These are phyloP conservation scores for Eupeodes luniger DNA, from an alignment of 2,888 invertebrate species.

Conservation along the genomic window DNA sequence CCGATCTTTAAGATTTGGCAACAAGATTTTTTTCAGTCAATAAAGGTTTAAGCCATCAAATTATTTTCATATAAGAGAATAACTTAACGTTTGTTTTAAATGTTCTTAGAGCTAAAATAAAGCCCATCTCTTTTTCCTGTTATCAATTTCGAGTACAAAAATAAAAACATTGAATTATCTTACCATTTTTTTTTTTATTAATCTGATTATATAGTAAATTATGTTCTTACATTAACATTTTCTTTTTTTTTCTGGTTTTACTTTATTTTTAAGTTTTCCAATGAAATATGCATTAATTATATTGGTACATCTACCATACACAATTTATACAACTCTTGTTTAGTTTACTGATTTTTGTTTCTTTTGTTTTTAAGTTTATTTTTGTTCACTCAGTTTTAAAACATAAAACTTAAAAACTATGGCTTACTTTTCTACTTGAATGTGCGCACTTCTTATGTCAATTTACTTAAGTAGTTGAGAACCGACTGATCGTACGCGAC, in stretches of 20 bases:
- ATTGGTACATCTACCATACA: conserved; percentile 57
- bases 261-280: conserved; percentile 39
- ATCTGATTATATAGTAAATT: conserved; percentile 75
- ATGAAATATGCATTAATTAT: conserved; percentile 61
- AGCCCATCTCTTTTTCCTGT: background rate
- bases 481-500: conserved; percentile 50
- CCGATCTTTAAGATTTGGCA: too few species aligned
- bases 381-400: conserved; percentile 70
- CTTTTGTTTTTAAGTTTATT: conserved; percentile 15
- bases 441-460: conserved; percentile 40
- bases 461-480: conserved; percentile 35
- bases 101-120: too few species aligned
- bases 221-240: conserved; percentile 62
- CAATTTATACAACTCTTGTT: conserved; percentile 67
- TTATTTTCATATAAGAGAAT: too few species aligned
- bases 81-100: too few species aligned
- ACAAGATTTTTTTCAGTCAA: too few species aligned
- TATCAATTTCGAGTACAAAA: background rate
- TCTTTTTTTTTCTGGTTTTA: conserved; percentile 35
- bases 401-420: conserved; percentile 65
- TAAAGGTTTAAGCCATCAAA: too few species aligned
- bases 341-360: conserved; percentile 8
- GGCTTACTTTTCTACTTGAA: conserved; percentile 58
- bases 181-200: conserved; percentile 65
- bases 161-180: conserved; percentile 12